Percentiles rank a stretch among this genome's conserved stretches.
Conservation (phyloP, 2,888 invertebrate genomes). For the Adineta ricciae region DNA sequence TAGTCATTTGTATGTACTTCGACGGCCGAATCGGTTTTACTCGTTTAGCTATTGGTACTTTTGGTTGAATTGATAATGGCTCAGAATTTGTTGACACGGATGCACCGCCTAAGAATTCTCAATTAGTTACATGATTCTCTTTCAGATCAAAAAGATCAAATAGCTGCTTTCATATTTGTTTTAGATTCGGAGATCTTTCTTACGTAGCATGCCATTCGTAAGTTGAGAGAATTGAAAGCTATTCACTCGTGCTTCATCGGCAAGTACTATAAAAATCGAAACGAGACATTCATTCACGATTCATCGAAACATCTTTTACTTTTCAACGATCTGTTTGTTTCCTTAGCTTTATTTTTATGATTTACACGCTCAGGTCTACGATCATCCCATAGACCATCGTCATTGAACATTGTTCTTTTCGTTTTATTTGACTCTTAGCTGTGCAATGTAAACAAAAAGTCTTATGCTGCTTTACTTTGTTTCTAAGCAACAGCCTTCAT, state of each 20-base stretch:
- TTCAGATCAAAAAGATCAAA: no score
- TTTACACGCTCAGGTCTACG: background rate
- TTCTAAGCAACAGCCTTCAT: background rate
- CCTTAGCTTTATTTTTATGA: background rate
- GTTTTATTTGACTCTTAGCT: background rate
- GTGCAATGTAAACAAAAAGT: background rate
- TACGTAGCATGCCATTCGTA: background rate
- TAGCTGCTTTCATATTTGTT: background rate
- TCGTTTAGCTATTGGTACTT: background rate
- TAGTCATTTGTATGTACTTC: background rate
- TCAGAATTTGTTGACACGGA: background rate
- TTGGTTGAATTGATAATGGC: background rate
- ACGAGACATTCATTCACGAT: background rate
- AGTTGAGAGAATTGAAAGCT: constrained; percentile 5
- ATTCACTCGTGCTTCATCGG: background rate
- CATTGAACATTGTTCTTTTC: background rate
- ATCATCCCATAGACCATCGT: background rate
- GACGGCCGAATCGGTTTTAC: background rate
- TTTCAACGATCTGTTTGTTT: background rate
- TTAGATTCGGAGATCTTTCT: background rate
- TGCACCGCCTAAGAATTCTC: background rate
- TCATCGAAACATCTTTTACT: background rate
- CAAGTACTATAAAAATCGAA: background rate
- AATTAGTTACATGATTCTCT: no score
- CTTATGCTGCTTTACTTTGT: background rate